Base-by-base conservation (phyloP, 2,888 invertebrate species). In the Pseudococcus jackbeardsleyi region DNA sequence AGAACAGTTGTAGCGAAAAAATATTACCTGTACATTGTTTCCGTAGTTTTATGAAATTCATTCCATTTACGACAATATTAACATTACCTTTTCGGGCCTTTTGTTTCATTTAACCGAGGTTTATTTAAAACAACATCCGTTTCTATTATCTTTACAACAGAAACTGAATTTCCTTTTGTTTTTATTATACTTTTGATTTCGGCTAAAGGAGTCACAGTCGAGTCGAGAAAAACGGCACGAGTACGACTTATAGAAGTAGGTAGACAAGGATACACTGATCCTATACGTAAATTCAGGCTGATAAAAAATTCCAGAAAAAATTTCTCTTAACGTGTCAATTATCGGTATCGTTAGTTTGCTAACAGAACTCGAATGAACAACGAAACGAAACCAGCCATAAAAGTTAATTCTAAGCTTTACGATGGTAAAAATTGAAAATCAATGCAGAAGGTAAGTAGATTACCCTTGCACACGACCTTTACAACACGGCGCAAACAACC, bases 1-100 rank as follows among this genome's bases (percentile, higher is more conserved):
- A 77, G 77, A 77, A 77, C 77, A 77, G 77, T 77, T 77, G 77
- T 77, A 77, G 77, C 15, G 39, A 77, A 77, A 77, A 77, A 64
- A 33, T 77, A 77, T 77, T 77, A 77, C 77, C 77, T 77, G 77
- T 77, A 77, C 77, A 77, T 77, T 77, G 77, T 77, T 77, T 77
- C 77, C 77, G 77, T 33, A 39, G 39, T 17, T 77, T 77, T 77
- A 77, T 77, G 77, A 39, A 77, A 77, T 77, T 77, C 77, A 77
- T 77, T 77, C 77, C 77, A 77, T 77, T 77, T 77, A 77, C 77
- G 22, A 26, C 39, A 11, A 77, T 77, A 77, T 77, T 77, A 77
- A 77, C 77, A 77, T 77, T 77, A 77, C 77, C 33, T 77, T 77
- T 77, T 77, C 77, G 77, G 77, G 77, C 39, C 77, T 77, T 77